Conservation (phyloP, 2,113 vertebrate species). For the Saccopteryx bilineata region DNA sequence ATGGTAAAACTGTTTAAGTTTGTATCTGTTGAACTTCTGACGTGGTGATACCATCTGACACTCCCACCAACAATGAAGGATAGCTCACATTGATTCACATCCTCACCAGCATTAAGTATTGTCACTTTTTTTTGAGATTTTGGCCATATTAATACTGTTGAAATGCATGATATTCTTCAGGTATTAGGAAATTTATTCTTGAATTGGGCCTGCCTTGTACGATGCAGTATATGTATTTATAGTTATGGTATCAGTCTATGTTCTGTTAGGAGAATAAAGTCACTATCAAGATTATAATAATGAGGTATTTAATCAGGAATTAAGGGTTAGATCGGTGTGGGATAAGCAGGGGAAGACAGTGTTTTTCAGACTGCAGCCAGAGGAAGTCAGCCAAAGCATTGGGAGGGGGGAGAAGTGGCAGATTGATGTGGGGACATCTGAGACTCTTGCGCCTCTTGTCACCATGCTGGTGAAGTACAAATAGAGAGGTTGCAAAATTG, state of each 20-base stretch:
- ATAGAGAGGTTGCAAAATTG: neutral
- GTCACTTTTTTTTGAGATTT: neutral
- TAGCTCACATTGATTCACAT: neutral
- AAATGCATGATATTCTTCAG: neutral
- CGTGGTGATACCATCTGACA: neutral
- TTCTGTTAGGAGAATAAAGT: neutral
- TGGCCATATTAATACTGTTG: neutral
- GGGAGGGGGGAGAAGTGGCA: neutral
- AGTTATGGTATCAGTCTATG: neutral
- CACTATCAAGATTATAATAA: neutral
- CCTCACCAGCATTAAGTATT: neutral
- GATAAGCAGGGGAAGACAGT: neutral
- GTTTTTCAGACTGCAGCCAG: neutral
- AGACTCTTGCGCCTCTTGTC: neutral
- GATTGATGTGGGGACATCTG: neutral
- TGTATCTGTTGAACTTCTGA: neutral
- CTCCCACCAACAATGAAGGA: neutral
- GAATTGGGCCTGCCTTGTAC: neutral
- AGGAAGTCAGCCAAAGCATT: neutral
- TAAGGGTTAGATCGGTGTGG: no score
- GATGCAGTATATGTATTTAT: neutral
- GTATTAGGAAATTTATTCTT: neutral
- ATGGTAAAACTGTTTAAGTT: neutral
- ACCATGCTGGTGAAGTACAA: neutral
- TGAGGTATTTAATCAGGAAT: neutral